Evolutionary conservation across 2,113 vertebrate species (phyloP).

Genomic region (Odobenus rosmarus): DNA sequence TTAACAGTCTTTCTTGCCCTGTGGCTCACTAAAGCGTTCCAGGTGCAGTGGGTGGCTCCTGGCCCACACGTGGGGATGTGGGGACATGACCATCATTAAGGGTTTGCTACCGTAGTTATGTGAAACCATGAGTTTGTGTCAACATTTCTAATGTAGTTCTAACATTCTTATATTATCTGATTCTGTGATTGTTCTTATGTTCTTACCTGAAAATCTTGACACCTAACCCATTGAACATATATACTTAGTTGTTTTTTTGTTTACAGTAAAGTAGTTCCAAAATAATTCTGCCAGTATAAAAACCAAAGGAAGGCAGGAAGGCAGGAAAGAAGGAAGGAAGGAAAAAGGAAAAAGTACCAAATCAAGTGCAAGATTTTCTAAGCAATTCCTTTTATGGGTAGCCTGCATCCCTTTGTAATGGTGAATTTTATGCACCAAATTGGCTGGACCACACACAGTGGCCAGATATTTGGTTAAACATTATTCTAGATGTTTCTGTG

Average conservation of each 20-base stretch:
- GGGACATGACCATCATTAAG: not conserved
- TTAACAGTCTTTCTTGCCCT: not conserved
- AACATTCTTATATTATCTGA: not conserved
- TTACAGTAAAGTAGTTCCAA: not conserved
- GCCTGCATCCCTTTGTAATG: not conserved
- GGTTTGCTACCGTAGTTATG: not conserved
- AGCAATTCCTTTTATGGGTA: not conserved
- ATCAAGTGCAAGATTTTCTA: not conserved
- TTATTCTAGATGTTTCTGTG: not conserved
- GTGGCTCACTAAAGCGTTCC: not conserved
- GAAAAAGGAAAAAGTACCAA: not conserved
- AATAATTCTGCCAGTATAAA: not conserved
- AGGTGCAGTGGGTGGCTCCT: not conserved
- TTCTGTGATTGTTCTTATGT: not conserved
- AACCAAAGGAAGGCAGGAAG: not conserved
- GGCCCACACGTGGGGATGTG: not conserved
- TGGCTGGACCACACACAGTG: not conserved
- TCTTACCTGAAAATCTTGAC: not conserved
- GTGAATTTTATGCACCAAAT: not conserved
- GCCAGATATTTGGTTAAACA: not conserved
- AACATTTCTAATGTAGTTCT: not conserved
- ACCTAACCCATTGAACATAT: not conserved
- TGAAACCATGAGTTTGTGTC: not conserved
- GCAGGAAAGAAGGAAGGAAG: not conserved
- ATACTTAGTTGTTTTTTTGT: not conserved